Conservation (phyloP, 92 coral and sea anemone species). For the Porites rus region DNA sequence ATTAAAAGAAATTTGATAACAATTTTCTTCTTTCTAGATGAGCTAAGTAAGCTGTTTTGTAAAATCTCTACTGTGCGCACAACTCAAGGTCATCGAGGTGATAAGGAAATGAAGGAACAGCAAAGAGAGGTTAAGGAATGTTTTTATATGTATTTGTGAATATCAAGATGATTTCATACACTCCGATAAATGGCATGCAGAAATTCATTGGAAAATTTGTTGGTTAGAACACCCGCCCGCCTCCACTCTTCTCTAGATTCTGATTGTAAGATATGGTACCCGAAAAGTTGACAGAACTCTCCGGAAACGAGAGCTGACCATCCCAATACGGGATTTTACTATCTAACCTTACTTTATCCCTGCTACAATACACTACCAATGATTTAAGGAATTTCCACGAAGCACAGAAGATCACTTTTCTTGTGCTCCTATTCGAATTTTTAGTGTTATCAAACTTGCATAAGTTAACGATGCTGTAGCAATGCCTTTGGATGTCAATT, state of each 20-base stretch:
- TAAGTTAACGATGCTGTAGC: neutral
- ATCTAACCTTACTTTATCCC: neutral
- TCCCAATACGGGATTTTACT: neutral
- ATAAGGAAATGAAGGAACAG: neutral
- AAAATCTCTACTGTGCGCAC: neutral
- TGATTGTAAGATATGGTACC: no score
- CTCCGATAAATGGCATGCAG: no score
- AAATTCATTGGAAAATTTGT: no score
- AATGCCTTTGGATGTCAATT: neutral
- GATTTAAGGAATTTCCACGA: no score
- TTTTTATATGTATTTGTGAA: neutral
- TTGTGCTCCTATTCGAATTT: no score
- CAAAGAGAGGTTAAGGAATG: neutral
- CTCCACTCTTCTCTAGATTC: no score
- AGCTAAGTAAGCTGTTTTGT: constrained; percentile 6
- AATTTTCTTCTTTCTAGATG: neutral
- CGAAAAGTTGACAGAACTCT: no score
- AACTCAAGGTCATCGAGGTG: neutral
- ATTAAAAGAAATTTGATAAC: neutral
- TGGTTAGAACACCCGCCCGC: no score
- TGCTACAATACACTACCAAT: neutral
- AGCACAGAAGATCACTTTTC: no score
- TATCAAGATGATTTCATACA: no score
- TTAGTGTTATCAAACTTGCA: neutral
- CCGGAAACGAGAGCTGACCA: no score